Evolutionary conservation across 1,140 invertebrate species (phyloP), one percentile per base, ranked within the genome.

Genomic region (Anastatus disparis): DNA sequence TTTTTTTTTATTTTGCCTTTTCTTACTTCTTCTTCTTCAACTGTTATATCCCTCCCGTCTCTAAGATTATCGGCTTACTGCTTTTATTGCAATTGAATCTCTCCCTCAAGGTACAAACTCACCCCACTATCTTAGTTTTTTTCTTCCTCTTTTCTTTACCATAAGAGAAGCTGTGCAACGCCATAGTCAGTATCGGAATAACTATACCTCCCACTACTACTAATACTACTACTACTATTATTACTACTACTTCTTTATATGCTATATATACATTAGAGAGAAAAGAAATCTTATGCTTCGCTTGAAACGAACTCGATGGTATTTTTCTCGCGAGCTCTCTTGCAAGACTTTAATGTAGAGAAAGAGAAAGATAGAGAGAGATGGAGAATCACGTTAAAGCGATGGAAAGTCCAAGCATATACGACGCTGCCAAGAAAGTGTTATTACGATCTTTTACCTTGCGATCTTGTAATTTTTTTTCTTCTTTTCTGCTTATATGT

Each of bases 31-130:
- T 64, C 20, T 61, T 50, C 64, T 22, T 17, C 27, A 10, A 8
- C 22, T 2, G n/a, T 13, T 17, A 17, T 15, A 13, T 46, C 20
- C 48, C 8, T 22, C 24, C 48, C 26, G 17, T 24, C n/a, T 69
- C 76, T 75, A 78, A 82, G 76, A 83, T 84, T 81, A 81, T 76
- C 46, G 74, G 63, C 79, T 78, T 78, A 76, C 31, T 84, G 77
- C 76, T 85, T 81, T 85, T 84, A 85, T 85, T 85, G 81, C 82
- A 82, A 85, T 85, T 85, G 81, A 83, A 85, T 84, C 78, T 77
- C n/a, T 74, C 70, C 69, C 75, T 55, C 42, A 38, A 42, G 26
- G 58, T 56, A 29, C 65, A n/a, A n/a, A n/a, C n/a, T 17, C 40
- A 44, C 35, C 71, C 48, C 48, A n/a, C n/a, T n/a, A n/a, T n/a